These are phyloP conservation scores for Channallabes apus DNA, from an alignment of 2,797 vertebrate species.

Conservation along the genomic window DNA sequence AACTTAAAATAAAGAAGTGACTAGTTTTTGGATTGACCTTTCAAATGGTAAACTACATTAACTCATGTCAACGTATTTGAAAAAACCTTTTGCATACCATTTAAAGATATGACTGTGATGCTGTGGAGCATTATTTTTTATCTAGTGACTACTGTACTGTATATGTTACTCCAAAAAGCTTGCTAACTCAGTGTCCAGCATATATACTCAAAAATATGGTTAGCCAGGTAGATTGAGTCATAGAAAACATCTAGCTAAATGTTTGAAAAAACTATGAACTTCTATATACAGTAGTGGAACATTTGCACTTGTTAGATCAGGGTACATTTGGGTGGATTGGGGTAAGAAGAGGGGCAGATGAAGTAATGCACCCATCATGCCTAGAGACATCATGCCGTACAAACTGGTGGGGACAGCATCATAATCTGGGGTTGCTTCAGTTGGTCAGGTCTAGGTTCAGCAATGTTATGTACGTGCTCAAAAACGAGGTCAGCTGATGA, in stretches of 20 bases:
- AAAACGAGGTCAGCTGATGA: too few relatives aligned
- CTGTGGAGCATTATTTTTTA: not conserved
- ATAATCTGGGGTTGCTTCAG: too few relatives aligned
- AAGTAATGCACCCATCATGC: too few relatives aligned
- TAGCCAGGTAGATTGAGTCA: not conserved
- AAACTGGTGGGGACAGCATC: too few relatives aligned
- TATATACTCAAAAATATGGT: not conserved
- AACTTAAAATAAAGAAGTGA: not conserved
- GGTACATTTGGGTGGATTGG: too few relatives aligned
- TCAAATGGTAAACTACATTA: conserved; percentile 28
- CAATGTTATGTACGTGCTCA: too few relatives aligned
- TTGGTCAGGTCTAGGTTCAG: too few relatives aligned
- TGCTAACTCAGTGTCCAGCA: not conserved
- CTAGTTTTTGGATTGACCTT: conserved; percentile 3
- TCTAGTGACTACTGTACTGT: not conserved
- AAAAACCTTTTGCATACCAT: not conserved
- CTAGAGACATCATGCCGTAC: too few relatives aligned
- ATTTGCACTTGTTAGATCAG: too few relatives aligned
- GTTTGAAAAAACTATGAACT: not conserved
- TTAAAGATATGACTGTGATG: not conserved
- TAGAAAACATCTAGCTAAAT: not conserved
- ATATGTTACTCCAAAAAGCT: not conserved
- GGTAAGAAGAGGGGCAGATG: too few relatives aligned
- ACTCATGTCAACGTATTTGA: not conserved
- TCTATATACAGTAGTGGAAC: too few relatives aligned